Evolutionary conservation across 1,140 invertebrate species (phyloP).

Genomic region (Rhyzopertha dominica): DNA sequence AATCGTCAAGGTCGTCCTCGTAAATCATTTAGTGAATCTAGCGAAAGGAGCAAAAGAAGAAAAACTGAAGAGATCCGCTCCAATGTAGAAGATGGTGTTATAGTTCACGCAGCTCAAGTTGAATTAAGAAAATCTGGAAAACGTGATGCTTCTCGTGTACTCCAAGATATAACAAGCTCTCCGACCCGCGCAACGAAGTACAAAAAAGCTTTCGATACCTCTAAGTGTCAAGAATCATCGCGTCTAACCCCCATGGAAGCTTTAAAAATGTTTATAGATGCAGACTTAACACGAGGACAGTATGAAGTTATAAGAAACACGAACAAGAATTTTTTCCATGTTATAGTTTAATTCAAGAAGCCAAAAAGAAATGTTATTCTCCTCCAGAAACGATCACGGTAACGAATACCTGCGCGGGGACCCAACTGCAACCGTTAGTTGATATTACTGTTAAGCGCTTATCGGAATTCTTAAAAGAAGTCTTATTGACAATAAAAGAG

Average conservation of each 20-base stretch:
- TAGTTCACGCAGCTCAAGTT: constrained; percentile 20
- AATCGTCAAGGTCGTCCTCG: not conserved
- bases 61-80: constrained; percentile 25
- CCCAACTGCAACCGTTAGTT: constrained; percentile 10
- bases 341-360: constrained; percentile 5
- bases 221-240: too few species aligned
- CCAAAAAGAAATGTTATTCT: constrained; percentile 13
- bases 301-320: constrained; percentile 8
- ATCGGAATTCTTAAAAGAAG: constrained; percentile 1
- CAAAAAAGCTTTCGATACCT: constrained; percentile 19
- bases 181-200: constrained; percentile 31
- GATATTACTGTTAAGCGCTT: constrained; percentile 7
- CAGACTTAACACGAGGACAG: constrained; percentile 7
- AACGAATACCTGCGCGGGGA: constrained; percentile 9
- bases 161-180: constrained; percentile 25
- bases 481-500: not conserved
- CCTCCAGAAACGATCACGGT: constrained; percentile 6
- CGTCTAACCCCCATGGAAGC: constrained; percentile 7
- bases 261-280: constrained; percentile 15
- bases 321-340: constrained; percentile 10
- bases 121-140: constrained; percentile 19
- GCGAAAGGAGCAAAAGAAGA: constrained; percentile 21
- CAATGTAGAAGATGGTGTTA: constrained; percentile 10
- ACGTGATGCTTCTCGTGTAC: constrained; percentile 19
- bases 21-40: constrained; percentile 12